Conservation (phyloP, 2,113 vertebrate species). For the Dermatemys mawii region DNA sequence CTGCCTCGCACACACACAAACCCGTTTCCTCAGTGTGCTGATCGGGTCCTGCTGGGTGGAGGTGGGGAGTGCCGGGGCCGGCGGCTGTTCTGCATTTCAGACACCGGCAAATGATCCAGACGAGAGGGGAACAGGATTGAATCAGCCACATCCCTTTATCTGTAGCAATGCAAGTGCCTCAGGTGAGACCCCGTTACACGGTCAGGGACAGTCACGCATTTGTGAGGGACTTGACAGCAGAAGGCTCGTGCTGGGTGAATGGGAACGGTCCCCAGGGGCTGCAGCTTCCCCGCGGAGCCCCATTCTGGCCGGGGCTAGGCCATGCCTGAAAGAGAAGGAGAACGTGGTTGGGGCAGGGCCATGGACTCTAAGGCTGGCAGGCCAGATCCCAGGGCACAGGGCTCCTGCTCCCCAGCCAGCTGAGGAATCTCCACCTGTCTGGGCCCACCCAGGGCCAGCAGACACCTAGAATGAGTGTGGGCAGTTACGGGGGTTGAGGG, state of each 20-base stretch:
- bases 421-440: too few species aligned
- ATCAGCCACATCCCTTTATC: background rate
- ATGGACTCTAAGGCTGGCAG: too few species aligned
- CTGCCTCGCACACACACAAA: background rate
- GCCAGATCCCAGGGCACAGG: too few species aligned
- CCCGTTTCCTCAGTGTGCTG: background rate
- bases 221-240: background rate
- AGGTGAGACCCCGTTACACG: background rate
- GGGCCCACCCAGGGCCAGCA: background rate
- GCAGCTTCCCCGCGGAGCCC: background rate
- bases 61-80: background rate
- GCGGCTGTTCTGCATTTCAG: background rate
- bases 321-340: background rate
- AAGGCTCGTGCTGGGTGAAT: background rate
- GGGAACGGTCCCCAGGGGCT: background rate
- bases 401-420: background rate
- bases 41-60: background rate
- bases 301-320: background rate
- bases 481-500: background rate
- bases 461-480: background rate
- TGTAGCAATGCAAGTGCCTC: background rate
- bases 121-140: background rate
- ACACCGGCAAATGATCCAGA: background rate
- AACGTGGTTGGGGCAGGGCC: background rate
- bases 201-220: background rate